Evolutionary conservation across 2,113 vertebrate genomes (phyloP).

Genomic region (Gymnorhina tibicen): DNA sequence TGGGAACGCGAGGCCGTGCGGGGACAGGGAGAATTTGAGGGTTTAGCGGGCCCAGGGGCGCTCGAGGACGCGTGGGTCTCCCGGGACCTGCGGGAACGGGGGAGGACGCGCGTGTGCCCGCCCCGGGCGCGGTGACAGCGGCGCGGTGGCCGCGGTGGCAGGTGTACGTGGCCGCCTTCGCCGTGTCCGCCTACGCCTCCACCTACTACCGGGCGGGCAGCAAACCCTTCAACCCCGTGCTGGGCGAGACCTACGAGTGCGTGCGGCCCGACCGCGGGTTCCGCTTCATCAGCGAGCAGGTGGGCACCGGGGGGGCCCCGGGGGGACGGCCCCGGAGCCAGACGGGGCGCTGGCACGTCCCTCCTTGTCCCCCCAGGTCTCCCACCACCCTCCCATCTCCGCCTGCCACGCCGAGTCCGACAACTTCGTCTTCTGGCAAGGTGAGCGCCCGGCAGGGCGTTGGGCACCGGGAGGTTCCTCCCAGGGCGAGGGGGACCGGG

Average conservation of each 20-base stretch:
- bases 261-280: slow-evolving; percentile 85
- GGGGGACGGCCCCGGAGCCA: accelerated
- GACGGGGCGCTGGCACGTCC: accelerated
- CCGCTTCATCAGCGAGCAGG: slow-evolving; percentile 89
- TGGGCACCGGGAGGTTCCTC: not conserved
- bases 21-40: not conserved
- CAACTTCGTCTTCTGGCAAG: slow-evolving; percentile 94
- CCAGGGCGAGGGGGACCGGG: accelerated
- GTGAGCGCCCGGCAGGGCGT: slow-evolving; percentile 39
- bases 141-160: not conserved
- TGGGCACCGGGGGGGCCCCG: not conserved
- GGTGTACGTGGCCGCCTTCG: slow-evolving; percentile 87
- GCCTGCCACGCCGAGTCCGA: slow-evolving; percentile 87
- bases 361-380: slow-evolving; percentile 70
- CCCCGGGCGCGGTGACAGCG: not conserved
- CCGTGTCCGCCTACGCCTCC: slow-evolving; percentile 90
- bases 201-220: slow-evolving; percentile 85
- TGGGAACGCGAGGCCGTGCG: accelerated
- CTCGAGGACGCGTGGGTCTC: accelerated
- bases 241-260: slow-evolving; percentile 92
- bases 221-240: slow-evolving; percentile 93
- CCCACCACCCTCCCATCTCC: slow-evolving; percentile 87
- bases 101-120: accelerated
- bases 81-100: not conserved
- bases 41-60: not conserved